Conservation (phyloP, 2,113 vertebrate species). For the Megatriorchis doriae region DNA sequence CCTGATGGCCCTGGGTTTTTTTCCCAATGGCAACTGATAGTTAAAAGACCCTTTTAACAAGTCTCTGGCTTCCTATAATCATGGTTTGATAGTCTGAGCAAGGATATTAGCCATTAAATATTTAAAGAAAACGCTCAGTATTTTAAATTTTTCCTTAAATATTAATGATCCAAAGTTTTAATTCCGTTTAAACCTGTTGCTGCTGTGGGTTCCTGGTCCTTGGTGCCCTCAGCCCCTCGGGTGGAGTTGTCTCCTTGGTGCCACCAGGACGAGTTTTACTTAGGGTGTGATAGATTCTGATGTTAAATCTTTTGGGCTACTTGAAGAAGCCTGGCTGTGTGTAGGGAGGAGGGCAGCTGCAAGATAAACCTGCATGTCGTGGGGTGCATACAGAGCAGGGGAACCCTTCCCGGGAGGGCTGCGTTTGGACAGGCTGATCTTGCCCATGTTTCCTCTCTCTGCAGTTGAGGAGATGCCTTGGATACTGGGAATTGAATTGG, state of each 20-base stretch:
- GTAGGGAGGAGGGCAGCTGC: neutral
- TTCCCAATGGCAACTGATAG: neutral
- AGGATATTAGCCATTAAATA: slow-evolving; percentile 39
- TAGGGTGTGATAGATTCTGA: neutral
- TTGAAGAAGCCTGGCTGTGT: neutral
- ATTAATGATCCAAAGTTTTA: neutral
- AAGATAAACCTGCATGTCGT: neutral
- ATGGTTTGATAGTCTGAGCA: neutral
- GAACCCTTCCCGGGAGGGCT: neutral
- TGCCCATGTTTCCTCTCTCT: neutral
- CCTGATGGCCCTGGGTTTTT: neutral
- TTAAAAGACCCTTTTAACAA: slow-evolving; percentile 27
- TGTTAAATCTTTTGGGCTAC: neutral
- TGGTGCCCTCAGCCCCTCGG: neutral
- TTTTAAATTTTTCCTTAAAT: slow-evolving; percentile 36
- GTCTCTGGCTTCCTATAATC: neutral
- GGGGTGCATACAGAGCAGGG: neutral
- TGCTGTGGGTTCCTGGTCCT: neutral
- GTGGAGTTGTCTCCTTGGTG: neutral
- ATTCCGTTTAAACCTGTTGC: neutral
- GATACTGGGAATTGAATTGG: neutral
- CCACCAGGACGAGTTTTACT: neutral
- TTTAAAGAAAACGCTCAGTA: slow-evolving; percentile 3
- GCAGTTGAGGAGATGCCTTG: neutral
- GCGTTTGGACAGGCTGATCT: neutral